Base-by-base conservation (phyloP, 2,888 invertebrate species). In the Rotaria sp. region DNA sequence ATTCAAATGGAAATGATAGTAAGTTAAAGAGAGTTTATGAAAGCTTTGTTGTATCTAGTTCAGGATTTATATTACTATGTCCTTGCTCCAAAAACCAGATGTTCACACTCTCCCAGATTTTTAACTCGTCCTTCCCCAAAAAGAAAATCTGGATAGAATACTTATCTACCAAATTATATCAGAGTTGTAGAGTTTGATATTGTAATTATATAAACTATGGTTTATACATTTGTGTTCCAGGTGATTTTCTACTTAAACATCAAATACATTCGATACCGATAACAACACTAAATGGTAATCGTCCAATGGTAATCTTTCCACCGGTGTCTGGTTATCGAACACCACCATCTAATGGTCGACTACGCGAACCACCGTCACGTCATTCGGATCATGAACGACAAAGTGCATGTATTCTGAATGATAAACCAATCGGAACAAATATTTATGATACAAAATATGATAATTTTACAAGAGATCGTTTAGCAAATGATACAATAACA, bases 401-500 rank as follows among this genome's bases (percentile, higher is more conserved):
- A 35, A 11, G 11, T 26, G 13, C 80, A 45, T 45, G n/a, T 13
- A 2, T 13, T 21, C 7, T 45, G 0, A 45, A 41, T 45, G 80
- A 80, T 13, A 45, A 45, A 80, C 2, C 41, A 3, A n/a, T 45
- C 1, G 13, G 41, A n/a, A 13, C 80, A n/a, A 45, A 45, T 80
- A 45, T 45, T 45, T 45, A 45, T 45, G 80, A 80, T 21, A 45
- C 26, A 4, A 80, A 80, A 80, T 80, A 80, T 45, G 80, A 80
- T 45, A 80, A 80, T 45, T 45, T 11, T 45, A 26, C 35, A 8
- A 18, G 26, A 45, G 5, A n/a, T 80, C 41, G 45, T 13, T 45
- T 38, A 45, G 2, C 21, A 55, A 84, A 67, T 50, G 86, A 86
- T 35, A 84, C 57, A 55, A n/a, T 86, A 7, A 85, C 85, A 26